Evolutionary conservation across 1,140 invertebrate genomes (phyloP).

Genomic region (Zaprionus lachaisei): DNA sequence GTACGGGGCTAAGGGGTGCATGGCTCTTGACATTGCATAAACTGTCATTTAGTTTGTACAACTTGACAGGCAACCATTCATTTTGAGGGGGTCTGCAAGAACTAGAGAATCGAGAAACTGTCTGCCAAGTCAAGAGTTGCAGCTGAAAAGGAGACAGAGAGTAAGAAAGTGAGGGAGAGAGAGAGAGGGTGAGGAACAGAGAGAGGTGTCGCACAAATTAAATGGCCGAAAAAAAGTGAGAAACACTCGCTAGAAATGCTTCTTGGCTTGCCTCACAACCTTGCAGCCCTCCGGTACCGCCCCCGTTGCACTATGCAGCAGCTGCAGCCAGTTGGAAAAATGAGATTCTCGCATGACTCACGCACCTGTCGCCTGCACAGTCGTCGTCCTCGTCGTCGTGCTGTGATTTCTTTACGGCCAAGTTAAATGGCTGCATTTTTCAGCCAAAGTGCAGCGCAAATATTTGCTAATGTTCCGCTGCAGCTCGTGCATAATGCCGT

Average conservation of each 20-base stretch:
- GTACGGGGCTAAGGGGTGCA: constrained; percentile 7
- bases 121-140: constrained; percentile 39
- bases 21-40: constrained; percentile 62
- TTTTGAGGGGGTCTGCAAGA: constrained; percentile 21
- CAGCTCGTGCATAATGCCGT: constrained; percentile 42
- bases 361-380: constrained; percentile 47
- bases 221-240: constrained; percentile 39
- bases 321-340: constrained; percentile 37
- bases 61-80: constrained; percentile 66
- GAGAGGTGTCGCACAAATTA: constrained; percentile 52
- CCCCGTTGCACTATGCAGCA: not conserved
- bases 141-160: constrained; percentile 14
- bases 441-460: constrained; percentile 59
- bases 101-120: constrained; percentile 33
- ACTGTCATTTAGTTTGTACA: constrained; percentile 70
- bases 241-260: constrained; percentile 12
- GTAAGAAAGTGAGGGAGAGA: not conserved
- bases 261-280: not conserved
- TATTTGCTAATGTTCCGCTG: constrained; percentile 63
- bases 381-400: not conserved
- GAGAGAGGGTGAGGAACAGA: not conserved
- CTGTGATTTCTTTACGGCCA: constrained; percentile 16
- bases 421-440: constrained; percentile 65
- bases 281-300: not conserved
- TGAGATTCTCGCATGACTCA: constrained; percentile 57